phyloP scores from a whole-genome alignment of 2,113 vertebrate genomes.

The Calonectris borealis region DNA sequence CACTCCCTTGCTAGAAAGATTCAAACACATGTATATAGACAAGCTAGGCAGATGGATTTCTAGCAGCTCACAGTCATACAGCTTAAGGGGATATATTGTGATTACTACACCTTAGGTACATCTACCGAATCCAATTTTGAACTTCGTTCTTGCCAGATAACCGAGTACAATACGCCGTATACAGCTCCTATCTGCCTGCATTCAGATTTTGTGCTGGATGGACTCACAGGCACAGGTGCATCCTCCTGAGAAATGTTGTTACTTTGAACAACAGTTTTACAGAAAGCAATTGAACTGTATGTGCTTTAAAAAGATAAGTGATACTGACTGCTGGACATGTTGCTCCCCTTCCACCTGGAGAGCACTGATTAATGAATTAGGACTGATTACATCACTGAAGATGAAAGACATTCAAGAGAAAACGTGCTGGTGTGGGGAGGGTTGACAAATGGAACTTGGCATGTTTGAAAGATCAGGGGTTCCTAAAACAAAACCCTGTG shows the following conservation, averaged over 20 bases:
- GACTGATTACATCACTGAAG: neutral
- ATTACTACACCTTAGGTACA: neutral
- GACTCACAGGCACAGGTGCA: neutral
- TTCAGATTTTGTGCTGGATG: neutral
- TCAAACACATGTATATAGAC: neutral
- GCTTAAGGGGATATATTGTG: neutral
- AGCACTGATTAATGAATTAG: neutral
- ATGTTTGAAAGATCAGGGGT: neutral
- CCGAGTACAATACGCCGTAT: neutral
- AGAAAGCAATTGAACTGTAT: neutral
- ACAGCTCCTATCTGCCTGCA: fast-evolving
- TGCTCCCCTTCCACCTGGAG: neutral
- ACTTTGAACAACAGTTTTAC: neutral
- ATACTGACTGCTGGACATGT: neutral
- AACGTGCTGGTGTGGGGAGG: neutral
- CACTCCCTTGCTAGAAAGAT: neutral
- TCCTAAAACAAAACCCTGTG: neutral
- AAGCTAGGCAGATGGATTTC: neutral
- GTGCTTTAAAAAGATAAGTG: neutral
- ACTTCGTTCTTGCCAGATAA: neutral
- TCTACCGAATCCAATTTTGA: neutral
- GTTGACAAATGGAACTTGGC: neutral
- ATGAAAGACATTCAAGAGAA: neutral
- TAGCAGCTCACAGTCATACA: neutral
- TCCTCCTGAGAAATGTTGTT: neutral